phyloP scores from a whole-genome alignment of 2,113 vertebrate genomes.

The Calonectris borealis region DNA sequence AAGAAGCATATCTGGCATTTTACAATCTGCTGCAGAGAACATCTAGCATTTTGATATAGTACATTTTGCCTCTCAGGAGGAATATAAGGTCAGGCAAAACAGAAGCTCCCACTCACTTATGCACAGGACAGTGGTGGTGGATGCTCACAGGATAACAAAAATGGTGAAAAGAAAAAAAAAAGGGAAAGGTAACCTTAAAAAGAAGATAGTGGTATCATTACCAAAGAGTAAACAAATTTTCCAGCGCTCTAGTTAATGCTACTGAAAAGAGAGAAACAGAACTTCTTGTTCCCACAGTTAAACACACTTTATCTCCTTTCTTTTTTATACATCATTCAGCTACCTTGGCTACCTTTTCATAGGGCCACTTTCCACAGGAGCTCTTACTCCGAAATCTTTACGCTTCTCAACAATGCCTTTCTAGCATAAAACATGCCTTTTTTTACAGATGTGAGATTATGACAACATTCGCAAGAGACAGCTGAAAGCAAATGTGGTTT shows the following conservation, averaged over 20 bases:
- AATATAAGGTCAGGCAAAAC: not conserved
- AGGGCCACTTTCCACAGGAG: not conserved
- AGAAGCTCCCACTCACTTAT: not conserved
- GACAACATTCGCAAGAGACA: not conserved
- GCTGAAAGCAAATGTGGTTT: not conserved
- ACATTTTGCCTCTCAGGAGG: not conserved
- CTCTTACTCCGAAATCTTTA: not conserved
- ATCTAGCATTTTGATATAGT: not conserved
- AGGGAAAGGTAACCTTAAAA: not conserved
- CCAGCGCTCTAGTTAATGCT: not conserved
- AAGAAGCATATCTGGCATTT: not conserved
- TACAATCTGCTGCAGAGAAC: not conserved
- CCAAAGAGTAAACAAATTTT: not conserved
- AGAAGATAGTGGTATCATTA: not conserved
- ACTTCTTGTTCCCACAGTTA: not conserved
- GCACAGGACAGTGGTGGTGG: not conserved
- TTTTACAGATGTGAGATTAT: not conserved
- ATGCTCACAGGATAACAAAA: not conserved
- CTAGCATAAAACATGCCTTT: not conserved
- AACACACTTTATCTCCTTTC: not conserved
- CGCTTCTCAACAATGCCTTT: not conserved
- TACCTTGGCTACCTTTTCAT: not conserved
- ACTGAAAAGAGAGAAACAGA: not conserved
- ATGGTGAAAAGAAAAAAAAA: not conserved
- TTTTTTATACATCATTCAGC: not conserved